These are phyloP conservation scores for Momotus momota DNA, from an alignment of 2,797 vertebrate genomes.

Conservation along the genomic window DNA sequence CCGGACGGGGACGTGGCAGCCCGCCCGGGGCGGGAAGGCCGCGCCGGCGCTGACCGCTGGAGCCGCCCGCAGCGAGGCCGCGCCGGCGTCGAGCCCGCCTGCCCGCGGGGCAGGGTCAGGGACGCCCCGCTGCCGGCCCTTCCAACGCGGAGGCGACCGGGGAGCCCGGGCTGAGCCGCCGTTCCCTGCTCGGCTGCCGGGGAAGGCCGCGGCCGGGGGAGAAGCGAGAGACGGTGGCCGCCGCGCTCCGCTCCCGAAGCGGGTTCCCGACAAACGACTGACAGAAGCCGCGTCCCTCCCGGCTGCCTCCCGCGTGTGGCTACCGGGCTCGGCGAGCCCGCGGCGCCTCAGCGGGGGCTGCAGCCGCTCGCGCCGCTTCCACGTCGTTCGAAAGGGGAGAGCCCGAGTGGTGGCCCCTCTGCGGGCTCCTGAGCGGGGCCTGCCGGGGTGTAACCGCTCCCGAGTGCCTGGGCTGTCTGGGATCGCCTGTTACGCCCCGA, in stretches of 20 bases:
- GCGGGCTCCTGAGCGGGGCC: not conserved
- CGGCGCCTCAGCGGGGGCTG: not conserved
- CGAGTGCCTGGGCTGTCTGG: not conserved
- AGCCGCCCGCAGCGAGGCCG: not conserved
- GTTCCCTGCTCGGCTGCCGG: not conserved
- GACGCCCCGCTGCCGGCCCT: too few species aligned
- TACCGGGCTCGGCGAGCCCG: not conserved
- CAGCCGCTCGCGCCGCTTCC: not conserved
- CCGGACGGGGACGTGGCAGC: not conserved
- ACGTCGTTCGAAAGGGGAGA: not conserved
- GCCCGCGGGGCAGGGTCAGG: not conserved
- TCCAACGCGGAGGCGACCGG: not conserved
- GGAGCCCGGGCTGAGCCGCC: not conserved
- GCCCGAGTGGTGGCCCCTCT: not conserved
- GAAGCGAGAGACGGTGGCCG: not conserved
- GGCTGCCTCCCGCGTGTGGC: not conserved
- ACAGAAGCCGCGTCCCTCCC: not conserved
- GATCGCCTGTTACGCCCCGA: fast-evolving
- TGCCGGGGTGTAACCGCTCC: fast-evolving
- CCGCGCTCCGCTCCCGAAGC: too few species aligned
- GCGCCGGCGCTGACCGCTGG: not conserved
- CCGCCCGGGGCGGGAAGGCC: not conserved
- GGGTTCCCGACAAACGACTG: fast-evolving
- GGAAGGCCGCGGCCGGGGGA: not conserved
- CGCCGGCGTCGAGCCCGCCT: not conserved